Percentiles rank a stretch among this genome's conserved stretches.
Conservation (phyloP, 2,113 vertebrate species). For the Bos javanicus region DNA sequence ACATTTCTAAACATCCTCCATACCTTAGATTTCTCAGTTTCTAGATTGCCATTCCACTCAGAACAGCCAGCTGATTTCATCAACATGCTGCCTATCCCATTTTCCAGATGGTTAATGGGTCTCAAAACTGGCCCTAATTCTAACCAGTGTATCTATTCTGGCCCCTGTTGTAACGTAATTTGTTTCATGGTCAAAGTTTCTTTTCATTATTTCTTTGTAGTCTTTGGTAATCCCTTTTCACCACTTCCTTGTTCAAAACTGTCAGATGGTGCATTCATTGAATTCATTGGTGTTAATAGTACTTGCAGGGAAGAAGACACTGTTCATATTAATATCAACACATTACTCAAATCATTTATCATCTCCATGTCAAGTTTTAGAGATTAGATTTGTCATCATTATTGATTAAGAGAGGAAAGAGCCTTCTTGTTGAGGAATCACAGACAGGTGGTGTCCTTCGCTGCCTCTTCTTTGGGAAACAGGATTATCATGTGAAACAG, state of each 20-base stretch:
- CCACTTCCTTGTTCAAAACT: constrained; percentile 2
- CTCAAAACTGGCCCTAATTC: constrained; percentile 38
- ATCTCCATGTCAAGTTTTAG: not conserved
- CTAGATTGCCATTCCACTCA: not conserved
- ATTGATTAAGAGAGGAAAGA: not conserved
- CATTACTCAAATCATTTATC: not conserved
- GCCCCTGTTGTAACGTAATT: constrained; percentile 35
- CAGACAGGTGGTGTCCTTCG: not conserved
- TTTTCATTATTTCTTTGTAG: not conserved
- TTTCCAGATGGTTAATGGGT: constrained; percentile 58
- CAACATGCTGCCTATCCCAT: not conserved
- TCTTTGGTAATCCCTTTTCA: not conserved
- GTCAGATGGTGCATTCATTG: not conserved
- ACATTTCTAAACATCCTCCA: not conserved
- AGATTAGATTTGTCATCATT: not conserved
- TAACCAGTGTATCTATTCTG: constrained; percentile 37
- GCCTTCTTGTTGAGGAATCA: not conserved
- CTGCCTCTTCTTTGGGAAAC: not conserved
- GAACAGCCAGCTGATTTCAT: constrained; percentile 43
- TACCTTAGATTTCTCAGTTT: not conserved
- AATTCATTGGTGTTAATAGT: not conserved
- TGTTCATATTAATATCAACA: not conserved
- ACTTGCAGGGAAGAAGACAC: not conserved
- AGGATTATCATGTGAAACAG: constrained; percentile 14
- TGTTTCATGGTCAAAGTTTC: constrained; percentile 35